Conservation (phyloP, 2,113 vertebrate genomes). For the Riparia riparia region DNA sequence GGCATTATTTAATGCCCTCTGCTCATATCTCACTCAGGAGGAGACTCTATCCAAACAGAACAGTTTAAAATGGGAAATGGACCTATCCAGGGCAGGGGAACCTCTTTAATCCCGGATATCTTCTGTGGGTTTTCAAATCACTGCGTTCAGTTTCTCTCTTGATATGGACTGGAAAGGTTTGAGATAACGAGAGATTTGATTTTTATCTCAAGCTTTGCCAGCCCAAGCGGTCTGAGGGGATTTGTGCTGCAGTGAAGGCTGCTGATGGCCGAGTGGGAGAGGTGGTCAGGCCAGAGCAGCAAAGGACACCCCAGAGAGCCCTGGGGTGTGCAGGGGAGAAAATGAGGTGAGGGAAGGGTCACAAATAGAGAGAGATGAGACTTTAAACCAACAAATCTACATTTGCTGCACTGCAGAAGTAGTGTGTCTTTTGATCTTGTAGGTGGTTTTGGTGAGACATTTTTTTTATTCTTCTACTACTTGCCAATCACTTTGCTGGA, state of each 20-base stretch:
- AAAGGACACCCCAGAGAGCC: background rate
- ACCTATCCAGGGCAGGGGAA: background rate
- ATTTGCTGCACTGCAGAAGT: background rate
- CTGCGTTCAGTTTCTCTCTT: background rate
- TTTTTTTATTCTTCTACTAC: background rate
- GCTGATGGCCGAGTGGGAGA: background rate
- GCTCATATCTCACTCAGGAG: background rate
- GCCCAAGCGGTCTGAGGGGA: background rate
- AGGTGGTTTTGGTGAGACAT: background rate
- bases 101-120: background rate
- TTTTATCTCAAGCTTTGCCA: background rate
- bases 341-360: background rate
- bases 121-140: background rate
- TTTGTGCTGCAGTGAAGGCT: background rate
- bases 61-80: background rate
- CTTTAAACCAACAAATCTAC: background rate
- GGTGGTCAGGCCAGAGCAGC: background rate
- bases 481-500: background rate
- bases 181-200: background rate
- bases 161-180: background rate
- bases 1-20: background rate
- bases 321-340: background rate
- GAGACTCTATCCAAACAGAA: background rate
- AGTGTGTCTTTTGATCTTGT: background rate
- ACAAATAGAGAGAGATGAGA: background rate